These are phyloP conservation scores for Amphilophus citrinellus DNA, from an alignment of 2,113 vertebrate genomes.

Conservation along the genomic window DNA sequence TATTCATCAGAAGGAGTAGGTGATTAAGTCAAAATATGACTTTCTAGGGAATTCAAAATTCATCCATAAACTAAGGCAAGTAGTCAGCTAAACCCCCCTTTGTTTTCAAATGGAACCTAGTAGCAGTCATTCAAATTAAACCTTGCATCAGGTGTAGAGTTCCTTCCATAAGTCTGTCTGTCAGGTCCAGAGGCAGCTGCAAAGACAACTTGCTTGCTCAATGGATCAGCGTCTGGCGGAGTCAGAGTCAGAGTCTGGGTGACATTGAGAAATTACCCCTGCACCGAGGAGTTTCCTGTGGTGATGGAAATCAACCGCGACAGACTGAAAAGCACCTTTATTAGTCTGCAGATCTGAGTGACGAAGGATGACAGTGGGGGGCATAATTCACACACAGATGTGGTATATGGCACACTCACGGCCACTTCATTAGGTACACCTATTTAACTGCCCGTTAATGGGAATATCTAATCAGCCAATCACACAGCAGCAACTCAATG, in stretches of 20 bases:
- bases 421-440: neutral
- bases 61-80: neutral
- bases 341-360: slow-evolving; percentile 53
- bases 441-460: neutral
- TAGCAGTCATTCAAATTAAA: slow-evolving; percentile 1
- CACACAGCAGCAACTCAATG: neutral
- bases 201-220: slow-evolving; percentile 36
- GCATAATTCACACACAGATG: slow-evolving; percentile 28
- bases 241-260: slow-evolving; percentile 22
- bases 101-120: neutral
- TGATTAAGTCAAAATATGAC: neutral
- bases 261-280: slow-evolving; percentile 66
- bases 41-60: neutral
- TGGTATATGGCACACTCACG: neutral
- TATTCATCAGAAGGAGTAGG: neutral
- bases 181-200: slow-evolving; percentile 10
- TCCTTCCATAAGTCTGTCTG: slow-evolving; percentile 24
- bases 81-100: neutral
- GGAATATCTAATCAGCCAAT: neutral
- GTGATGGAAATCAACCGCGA: slow-evolving; percentile 63
- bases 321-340: slow-evolving; percentile 64
- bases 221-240: slow-evolving; percentile 30
- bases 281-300: slow-evolving; percentile 55
- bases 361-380: slow-evolving; percentile 27
- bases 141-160: neutral